phyloP scores from a whole-genome alignment of 2,797 vertebrate genomes.

The Diplodus sargus region DNA sequence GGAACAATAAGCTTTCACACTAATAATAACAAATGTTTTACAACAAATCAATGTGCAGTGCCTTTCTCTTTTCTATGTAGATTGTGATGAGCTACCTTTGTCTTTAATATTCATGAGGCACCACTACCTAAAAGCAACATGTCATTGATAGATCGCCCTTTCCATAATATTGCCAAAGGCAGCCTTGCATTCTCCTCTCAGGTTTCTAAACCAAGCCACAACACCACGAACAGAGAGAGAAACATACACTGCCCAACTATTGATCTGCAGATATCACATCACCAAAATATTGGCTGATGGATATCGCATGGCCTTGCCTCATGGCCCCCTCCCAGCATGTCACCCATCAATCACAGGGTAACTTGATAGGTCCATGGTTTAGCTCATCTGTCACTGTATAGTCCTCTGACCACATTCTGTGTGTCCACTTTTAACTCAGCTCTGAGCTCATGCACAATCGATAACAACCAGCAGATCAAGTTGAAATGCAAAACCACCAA shows the following conservation, averaged over 20 bases:
- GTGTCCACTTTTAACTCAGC: conserved; percentile 53
- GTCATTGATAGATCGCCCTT: conserved; percentile 58
- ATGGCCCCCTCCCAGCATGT: conserved; percentile 44
- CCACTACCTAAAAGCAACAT: conserved; percentile 42
- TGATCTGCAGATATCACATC: conserved; percentile 72
- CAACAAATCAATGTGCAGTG: conserved; percentile 2
- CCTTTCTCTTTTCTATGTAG: not conserved
- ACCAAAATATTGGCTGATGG: conserved; percentile 64
- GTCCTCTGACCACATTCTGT: conserved; percentile 64
- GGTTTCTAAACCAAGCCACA: conserved; percentile 59
- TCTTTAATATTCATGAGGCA: conserved; percentile 45
- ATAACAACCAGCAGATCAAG: conserved; percentile 37
- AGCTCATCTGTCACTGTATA: conserved; percentile 56
- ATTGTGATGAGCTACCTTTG: conserved; percentile 4
- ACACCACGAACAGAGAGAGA: conserved; percentile 40
- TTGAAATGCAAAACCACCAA: conserved; percentile 63
- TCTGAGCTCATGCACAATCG: conserved; percentile 50
- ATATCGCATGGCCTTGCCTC: conserved; percentile 69
- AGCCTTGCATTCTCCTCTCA: conserved; percentile 54
- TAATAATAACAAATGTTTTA: not conserved
- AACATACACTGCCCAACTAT: conserved; percentile 64
- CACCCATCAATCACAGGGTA: conserved; percentile 67
- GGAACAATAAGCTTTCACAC: conserved; percentile 12
- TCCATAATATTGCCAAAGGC: conserved; percentile 50
- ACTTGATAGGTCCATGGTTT: conserved; percentile 49